Conservation (phyloP, 2,113 vertebrate species). For the Glareola pratincola region DNA sequence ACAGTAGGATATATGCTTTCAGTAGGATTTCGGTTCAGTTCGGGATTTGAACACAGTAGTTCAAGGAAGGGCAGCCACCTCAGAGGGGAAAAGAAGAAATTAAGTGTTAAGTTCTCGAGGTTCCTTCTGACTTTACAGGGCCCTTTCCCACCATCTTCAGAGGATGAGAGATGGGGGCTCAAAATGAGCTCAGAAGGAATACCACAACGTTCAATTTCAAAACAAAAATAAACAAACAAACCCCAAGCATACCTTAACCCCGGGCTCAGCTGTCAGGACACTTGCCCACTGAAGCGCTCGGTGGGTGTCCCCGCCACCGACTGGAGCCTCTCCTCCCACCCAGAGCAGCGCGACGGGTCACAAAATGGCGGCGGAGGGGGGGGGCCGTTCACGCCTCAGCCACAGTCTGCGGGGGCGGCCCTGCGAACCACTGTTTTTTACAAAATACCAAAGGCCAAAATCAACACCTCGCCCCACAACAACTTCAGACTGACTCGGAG, state of each 20-base stretch:
- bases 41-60: neutral
- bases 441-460: neutral
- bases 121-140: neutral
- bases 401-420: accelerated
- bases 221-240: neutral
- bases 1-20: neutral
- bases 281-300: accelerated
- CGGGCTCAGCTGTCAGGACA: accelerated
- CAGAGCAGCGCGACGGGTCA: accelerated
- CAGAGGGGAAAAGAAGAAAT: neutral
- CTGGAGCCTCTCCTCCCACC: accelerated
- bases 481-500: accelerated
- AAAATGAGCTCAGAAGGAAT: accelerated
- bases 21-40: neutral
- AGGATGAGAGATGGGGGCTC: accelerated
- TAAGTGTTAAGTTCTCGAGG: neutral
- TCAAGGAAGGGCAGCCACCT: neutral
- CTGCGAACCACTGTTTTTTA: accelerated
- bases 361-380: neutral
- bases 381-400: accelerated
- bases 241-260: neutral
- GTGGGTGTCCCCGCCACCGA: accelerated
- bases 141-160: neutral
- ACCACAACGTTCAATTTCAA: neutral
- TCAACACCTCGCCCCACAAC: neutral